These are phyloP conservation scores for Conus ventricosus DNA, from an alignment of 1,140 invertebrate species.

Conservation along the genomic window DNA sequence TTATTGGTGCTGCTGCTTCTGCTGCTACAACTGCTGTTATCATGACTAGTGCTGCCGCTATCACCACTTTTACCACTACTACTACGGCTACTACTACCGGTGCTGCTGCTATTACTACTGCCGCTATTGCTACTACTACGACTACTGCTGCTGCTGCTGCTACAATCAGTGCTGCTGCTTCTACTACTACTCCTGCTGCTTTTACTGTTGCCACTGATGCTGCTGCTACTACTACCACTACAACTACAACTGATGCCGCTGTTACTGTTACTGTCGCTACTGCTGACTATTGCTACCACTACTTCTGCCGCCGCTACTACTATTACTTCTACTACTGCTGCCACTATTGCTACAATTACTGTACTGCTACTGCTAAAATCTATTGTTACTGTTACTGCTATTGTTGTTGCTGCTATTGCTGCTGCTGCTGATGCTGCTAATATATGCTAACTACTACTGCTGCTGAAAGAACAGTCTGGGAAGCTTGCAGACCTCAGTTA, in stretches of 20 bases:
- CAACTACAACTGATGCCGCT: not conserved
- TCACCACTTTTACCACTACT: no score
- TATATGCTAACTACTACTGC: not conserved
- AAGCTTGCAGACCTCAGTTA: no score
- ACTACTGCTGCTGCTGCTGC: no score
- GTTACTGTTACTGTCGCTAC: not conserved
- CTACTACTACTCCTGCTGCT: no score
- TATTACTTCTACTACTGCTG: not conserved
- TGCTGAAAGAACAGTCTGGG: not conserved
- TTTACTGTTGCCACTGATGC: no score
- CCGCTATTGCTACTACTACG: no score
- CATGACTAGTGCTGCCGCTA: no score
- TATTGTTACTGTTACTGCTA: not conserved
- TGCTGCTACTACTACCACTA: not conserved
- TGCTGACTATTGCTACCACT: not conserved
- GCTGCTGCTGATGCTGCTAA: no score
- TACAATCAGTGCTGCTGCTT: no score
- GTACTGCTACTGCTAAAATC: not conserved
- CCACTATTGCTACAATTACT: not conserved
- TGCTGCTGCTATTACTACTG: no score
- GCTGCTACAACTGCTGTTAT: no score
- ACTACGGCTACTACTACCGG: no score
- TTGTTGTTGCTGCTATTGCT: not conserved
- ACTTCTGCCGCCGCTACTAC: not conserved
- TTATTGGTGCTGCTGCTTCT: not conserved